These are phyloP conservation scores for Gasteruption jaculator DNA, from an alignment of 2,888 invertebrate genomes.

Conservation along the genomic window DNA sequence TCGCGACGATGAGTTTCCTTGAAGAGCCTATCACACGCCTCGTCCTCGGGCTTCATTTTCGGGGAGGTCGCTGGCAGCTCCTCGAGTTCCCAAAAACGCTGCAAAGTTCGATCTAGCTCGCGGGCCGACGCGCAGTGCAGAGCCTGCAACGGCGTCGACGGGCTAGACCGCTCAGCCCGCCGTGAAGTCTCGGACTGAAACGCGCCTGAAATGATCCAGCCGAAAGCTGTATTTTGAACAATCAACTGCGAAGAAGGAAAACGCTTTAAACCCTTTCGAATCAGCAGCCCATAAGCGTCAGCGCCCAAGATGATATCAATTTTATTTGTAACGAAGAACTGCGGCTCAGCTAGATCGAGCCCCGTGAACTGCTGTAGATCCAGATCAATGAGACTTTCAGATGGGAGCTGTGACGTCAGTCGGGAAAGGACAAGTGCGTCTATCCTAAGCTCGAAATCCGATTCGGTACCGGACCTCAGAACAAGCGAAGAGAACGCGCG, in stretches of 20 bases:
- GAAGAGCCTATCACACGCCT: conserved; percentile 27
- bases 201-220: conserved; percentile 18
- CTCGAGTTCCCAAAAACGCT: conserved; percentile 15
- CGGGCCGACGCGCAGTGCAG: too few relatives aligned
- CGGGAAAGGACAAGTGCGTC: conserved; percentile 15
- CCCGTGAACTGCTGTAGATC: conserved; percentile 1
- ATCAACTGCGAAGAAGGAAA: neutral
- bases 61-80: conserved; percentile 4
- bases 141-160: too few relatives aligned
- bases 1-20: conserved; percentile 20
- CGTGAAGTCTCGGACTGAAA: too few relatives aligned
- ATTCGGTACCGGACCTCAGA: conserved; percentile 9
- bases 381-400: conserved; percentile 4
- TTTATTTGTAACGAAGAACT: neutral
- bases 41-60: conserved; percentile 21
- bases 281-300: conserved; percentile 16
- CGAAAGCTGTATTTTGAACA: conserved; percentile 18
- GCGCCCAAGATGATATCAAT: conserved; percentile 18
- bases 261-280: conserved; percentile 12
- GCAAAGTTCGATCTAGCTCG: too few relatives aligned
- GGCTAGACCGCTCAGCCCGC: too few relatives aligned
- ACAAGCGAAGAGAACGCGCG: neutral
- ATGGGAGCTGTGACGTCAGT: conserved; percentile 13
- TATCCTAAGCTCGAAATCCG: conserved; percentile 5
- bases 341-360: conserved; percentile 11